Conservation (phyloP, 2,113 vertebrate genomes). For the Pica pica region DNA sequence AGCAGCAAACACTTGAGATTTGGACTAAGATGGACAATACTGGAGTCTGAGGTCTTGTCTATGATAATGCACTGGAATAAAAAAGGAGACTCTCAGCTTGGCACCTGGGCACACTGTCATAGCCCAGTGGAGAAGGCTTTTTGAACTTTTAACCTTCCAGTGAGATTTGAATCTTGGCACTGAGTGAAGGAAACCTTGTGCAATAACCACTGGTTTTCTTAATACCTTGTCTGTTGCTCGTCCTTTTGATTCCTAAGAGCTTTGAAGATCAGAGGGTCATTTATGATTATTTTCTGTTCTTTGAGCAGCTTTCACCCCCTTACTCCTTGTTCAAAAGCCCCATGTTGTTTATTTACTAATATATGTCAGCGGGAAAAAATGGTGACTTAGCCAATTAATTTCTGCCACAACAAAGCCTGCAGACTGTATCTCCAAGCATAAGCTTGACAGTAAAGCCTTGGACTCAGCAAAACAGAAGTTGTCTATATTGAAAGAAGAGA, state of each 20-base stretch:
- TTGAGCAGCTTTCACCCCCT: conserved; percentile 7
- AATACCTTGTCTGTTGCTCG: neutral
- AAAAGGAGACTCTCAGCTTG: neutral
- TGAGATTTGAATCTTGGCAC: neutral
- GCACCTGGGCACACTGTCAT: neutral
- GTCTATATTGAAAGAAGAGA: neutral
- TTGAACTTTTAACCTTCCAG: neutral
- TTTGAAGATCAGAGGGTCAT: neutral
- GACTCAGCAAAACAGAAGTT: neutral
- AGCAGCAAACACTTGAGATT: neutral
- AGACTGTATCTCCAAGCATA: neutral
- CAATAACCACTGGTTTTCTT: neutral
- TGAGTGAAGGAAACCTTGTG: neutral
- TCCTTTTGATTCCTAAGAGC: neutral
- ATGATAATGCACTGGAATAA: neutral
- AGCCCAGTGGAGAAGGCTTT: neutral
- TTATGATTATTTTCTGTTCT: conserved; percentile 39
- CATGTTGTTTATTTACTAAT: conserved; percentile 34
- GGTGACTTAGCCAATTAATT: conserved; percentile 42
- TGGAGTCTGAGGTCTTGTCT: neutral
- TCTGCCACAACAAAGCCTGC: conserved; percentile 19
- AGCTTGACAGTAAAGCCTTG: neutral
- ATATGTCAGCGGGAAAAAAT: conserved; percentile 15
- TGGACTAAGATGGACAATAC: neutral
- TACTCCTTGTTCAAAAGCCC: neutral